Conservation (phyloP, 2,888 invertebrate genomes). For the Endomychus coccineus region DNA sequence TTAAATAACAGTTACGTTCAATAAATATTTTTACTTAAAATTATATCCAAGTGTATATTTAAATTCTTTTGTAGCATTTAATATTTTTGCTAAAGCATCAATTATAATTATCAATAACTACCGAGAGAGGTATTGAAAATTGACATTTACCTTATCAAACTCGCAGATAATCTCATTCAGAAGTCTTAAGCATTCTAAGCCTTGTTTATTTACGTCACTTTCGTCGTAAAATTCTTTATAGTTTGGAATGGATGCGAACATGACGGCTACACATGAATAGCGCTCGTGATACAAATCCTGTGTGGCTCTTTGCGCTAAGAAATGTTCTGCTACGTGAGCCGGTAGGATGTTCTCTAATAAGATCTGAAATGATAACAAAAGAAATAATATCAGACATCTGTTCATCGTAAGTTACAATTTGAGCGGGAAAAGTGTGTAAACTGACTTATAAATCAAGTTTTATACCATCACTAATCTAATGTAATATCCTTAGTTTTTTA, state of each 20-base stretch:
- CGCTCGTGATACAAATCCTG: slow-evolving; percentile 92
- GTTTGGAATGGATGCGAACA: slow-evolving; percentile 98
- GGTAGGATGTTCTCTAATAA: slow-evolving; percentile 93
- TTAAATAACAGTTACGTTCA: too few species aligned
- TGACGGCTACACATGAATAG: slow-evolving; percentile 89
- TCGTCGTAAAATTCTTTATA: slow-evolving; percentile 96
- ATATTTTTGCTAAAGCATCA: background rate
- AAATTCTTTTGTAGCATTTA: too few species aligned
- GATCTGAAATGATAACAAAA: slow-evolving; percentile 61
- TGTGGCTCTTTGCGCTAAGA: slow-evolving; percentile 65
- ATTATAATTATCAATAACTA: slow-evolving; percentile 1
- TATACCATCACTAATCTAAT: too few species aligned
- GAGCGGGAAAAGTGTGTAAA: too few species aligned
- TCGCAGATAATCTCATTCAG: slow-evolving; percentile 97
- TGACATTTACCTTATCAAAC: slow-evolving; percentile 81
- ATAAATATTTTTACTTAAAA: too few species aligned
- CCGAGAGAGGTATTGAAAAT: slow-evolving; percentile 3
- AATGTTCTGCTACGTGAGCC: slow-evolving; percentile 92
- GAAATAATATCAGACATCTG: too few species aligned
- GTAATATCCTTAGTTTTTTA: too few species aligned
- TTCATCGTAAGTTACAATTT: too few species aligned
- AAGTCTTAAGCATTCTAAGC: slow-evolving; percentile 85
- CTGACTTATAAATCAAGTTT: too few species aligned
- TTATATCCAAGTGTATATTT: too few species aligned
- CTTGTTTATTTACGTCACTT: slow-evolving; percentile 94